phyloP scores from a whole-genome alignment of 2,888 invertebrate genomes.

The Molanna angustata region DNA sequence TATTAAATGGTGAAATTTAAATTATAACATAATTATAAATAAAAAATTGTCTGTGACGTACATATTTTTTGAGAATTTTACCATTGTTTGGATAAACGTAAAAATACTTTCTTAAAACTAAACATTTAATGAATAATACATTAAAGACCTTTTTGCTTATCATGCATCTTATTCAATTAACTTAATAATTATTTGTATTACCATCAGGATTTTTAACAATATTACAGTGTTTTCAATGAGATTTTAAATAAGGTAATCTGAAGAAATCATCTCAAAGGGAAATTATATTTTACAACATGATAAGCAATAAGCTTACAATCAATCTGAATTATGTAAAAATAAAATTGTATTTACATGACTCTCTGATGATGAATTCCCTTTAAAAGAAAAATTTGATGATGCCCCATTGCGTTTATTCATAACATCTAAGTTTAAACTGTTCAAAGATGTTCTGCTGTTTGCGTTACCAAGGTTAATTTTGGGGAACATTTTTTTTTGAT shows the following conservation, averaged over 20 bases:
- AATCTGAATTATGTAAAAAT: background rate
- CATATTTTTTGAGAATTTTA: no score
- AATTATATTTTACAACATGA: no score
- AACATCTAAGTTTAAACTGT: constrained; percentile 6
- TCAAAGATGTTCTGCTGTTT: constrained; percentile 5
- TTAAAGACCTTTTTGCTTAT: no score
- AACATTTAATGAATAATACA: no score
- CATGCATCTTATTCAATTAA: no score
- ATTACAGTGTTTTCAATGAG: no score
- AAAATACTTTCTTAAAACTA: no score
- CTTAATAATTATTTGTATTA: no score
- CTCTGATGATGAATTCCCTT: constrained; percentile 20
- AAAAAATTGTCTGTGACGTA: background rate
- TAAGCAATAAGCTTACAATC: background rate
- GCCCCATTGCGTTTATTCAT: constrained; percentile 8
- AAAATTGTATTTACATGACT: constrained; percentile 13
- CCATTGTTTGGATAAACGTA: no score
- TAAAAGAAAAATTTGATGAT: constrained; percentile 10
- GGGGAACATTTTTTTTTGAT: constrained; percentile 15
- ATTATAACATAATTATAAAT: background rate
- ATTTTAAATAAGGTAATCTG: no score
- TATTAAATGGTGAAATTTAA: background rate
- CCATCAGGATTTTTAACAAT: no score
- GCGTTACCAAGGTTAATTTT: constrained; percentile 12
- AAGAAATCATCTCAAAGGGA: no score